Evolutionary conservation across 2,888 invertebrate genomes (phyloP).

Genomic region (Platycnemis pennipes): DNA sequence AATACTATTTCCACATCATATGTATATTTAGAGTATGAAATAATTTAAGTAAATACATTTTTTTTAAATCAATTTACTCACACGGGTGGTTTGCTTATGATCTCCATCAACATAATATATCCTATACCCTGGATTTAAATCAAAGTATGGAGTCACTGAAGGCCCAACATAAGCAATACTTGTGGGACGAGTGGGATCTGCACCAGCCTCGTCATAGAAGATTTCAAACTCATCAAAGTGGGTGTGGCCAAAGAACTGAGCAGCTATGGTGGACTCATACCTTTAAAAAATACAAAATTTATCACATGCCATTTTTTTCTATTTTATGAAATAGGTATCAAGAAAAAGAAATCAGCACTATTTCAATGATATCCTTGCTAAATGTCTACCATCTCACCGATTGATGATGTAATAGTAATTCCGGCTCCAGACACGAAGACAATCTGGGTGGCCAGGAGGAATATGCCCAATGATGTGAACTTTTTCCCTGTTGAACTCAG

Average conservation of each 20-base stretch:
- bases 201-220: slow-evolving; percentile 92
- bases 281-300: slow-evolving; percentile 75
- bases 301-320: not conserved
- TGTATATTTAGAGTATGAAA: not conserved
- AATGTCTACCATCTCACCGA: slow-evolving; percentile 79
- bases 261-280: slow-evolving; percentile 93
- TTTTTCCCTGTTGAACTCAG: slow-evolving; percentile 96
- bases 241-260: slow-evolving; percentile 96
- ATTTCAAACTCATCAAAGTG: slow-evolving; percentile 97
- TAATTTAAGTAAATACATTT: not conserved
- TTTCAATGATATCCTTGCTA: too few species aligned
- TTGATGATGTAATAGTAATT: slow-evolving; percentile 95
- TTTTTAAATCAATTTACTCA: slow-evolving; percentile 76
- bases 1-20: not conserved
- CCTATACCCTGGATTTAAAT: slow-evolving; percentile 96
- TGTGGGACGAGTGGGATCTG: slow-evolving; percentile 85
- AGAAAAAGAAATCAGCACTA: too few species aligned
- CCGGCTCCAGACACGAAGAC: slow-evolving; percentile 96
- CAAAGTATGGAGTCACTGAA: slow-evolving; percentile 95
- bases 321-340: too few species aligned
- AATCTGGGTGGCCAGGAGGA: slow-evolving; percentile 96
- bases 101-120: slow-evolving; percentile 98
- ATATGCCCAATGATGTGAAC: slow-evolving; percentile 99
- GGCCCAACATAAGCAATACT: slow-evolving; percentile 96
- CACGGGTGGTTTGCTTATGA: slow-evolving; percentile 90